phyloP scores from a whole-genome alignment of 2,888 invertebrate genomes.

The Polymixis flavicincta region DNA sequence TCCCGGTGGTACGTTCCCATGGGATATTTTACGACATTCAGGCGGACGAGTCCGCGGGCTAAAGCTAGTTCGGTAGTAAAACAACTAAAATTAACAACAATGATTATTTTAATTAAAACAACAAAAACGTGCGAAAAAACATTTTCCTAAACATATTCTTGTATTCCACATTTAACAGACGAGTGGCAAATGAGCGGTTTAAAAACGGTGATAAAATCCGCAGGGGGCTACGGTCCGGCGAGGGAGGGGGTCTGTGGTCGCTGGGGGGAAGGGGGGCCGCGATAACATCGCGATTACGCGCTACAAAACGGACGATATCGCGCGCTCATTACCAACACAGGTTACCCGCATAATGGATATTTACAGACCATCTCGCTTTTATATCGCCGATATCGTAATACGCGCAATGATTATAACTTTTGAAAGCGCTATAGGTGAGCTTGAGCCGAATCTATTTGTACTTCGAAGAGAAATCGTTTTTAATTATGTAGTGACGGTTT shows the following conservation, averaged over 20 bases:
- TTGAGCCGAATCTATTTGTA: not conserved
- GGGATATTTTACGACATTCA: too few relatives aligned
- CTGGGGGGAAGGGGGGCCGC: constrained; percentile 50
- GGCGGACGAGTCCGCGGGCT: too few relatives aligned
- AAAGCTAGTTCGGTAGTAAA: too few relatives aligned
- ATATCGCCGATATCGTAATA: constrained; percentile 49
- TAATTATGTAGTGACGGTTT: constrained; percentile 1
- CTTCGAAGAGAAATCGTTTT: constrained; percentile 7
- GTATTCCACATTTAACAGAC: constrained; percentile 45
- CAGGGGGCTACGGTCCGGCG: constrained; percentile 79
- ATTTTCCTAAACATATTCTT: constrained; percentile 19
- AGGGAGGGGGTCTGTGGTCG: constrained; percentile 62
- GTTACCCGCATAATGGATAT: constrained; percentile 81
- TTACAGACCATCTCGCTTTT: constrained; percentile 68
- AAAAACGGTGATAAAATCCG: constrained; percentile 66
- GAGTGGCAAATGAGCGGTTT: constrained; percentile 68
- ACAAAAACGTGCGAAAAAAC: not conserved
- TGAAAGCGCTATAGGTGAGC: not conserved
- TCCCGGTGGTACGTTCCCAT: too few relatives aligned
- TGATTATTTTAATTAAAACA: not conserved
- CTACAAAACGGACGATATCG: constrained; percentile 88
- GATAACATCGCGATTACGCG: constrained; percentile 86
- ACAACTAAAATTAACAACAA: not conserved
- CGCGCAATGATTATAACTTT: constrained; percentile 13
- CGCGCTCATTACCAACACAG: constrained; percentile 81